Evolutionary conservation across 2,797 vertebrate genomes (phyloP).

Genomic region (Pogoniulus pusillus): DNA sequence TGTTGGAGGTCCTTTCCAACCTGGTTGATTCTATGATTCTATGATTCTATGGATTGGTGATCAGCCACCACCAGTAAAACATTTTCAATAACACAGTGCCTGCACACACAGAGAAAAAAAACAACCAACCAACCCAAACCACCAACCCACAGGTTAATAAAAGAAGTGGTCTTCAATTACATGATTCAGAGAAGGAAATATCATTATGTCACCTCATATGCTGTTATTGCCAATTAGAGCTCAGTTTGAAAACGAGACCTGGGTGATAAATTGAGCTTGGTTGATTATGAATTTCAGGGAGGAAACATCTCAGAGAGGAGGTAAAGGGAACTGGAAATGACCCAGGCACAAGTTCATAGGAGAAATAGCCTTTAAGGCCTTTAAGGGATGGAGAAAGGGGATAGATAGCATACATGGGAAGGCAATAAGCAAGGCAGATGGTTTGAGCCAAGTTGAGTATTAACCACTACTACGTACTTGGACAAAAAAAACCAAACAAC

Average conservation of each 20-base stretch:
- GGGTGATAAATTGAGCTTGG: background rate
- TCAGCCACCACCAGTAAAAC: background rate
- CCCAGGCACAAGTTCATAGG: background rate
- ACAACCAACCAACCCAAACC: too few relatives aligned
- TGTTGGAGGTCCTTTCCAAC: too few relatives aligned
- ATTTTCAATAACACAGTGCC: background rate
- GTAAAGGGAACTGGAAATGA: background rate
- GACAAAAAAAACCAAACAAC: too few relatives aligned
- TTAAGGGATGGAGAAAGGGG: background rate
- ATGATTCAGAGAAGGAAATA: background rate
- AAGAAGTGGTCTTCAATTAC: constrained; percentile 21
- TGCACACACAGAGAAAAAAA: background rate
- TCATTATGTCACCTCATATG: background rate
- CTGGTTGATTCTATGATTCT: too few relatives aligned
- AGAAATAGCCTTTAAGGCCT: background rate
- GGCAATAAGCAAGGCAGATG: background rate
- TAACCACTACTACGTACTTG: background rate
- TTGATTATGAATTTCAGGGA: background rate
- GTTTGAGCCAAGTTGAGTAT: background rate
- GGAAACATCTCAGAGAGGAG: background rate
- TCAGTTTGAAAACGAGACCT: background rate
- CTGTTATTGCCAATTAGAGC: background rate
- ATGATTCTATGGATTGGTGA: too few relatives aligned
- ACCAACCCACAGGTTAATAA: background rate
- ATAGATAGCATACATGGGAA: background rate